These are phyloP conservation scores for Gallinago stenura DNA, from an alignment of 2,797 vertebrate species.

Conservation along the genomic window DNA sequence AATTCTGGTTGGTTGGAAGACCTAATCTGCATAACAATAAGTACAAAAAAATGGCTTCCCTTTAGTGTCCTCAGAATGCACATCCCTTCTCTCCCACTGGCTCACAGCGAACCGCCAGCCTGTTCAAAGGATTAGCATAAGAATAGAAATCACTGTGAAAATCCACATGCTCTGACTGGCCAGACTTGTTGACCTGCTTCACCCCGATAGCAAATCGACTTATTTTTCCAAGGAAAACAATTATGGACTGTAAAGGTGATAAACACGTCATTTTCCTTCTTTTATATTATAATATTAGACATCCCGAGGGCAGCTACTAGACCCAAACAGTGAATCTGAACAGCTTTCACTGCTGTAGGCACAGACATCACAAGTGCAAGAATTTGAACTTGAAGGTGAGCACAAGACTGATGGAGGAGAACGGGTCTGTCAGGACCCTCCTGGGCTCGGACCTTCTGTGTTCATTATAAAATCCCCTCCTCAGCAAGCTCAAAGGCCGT, in stretches of 20 bases:
- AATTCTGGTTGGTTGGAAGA: not conserved
- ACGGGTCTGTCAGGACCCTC: not conserved
- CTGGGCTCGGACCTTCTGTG: rapidly evolving
- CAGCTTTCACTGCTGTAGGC: not conserved
- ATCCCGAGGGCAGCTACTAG: not conserved
- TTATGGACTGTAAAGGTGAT: not conserved
- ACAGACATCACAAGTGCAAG: not conserved
- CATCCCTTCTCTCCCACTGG: not conserved
- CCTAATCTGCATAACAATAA: slow-evolving; percentile 14
- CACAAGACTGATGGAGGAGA: not conserved
- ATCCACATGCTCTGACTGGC: not conserved
- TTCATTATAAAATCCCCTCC: not conserved
- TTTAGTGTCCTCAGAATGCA: not conserved
- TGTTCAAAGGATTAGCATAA: slow-evolving; percentile 47
- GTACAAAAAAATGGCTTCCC: not conserved
- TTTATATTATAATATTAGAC: not conserved
- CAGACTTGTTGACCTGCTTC: slow-evolving; percentile 1
- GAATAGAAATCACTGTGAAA: slow-evolving; percentile 42
- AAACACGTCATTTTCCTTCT: not conserved
- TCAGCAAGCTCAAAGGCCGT: not conserved
- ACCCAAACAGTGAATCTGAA: rapidly evolving
- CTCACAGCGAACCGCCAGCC: not conserved
- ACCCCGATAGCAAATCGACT: not conserved
- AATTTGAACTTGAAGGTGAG: not conserved
- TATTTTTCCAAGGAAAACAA: not conserved